A percentile compares a stretch with the other conserved stretches of the same genome.
phyloP scores from a whole-genome alignment of 1,140 invertebrate genomes.

The Calephelis virginiensis region DNA sequence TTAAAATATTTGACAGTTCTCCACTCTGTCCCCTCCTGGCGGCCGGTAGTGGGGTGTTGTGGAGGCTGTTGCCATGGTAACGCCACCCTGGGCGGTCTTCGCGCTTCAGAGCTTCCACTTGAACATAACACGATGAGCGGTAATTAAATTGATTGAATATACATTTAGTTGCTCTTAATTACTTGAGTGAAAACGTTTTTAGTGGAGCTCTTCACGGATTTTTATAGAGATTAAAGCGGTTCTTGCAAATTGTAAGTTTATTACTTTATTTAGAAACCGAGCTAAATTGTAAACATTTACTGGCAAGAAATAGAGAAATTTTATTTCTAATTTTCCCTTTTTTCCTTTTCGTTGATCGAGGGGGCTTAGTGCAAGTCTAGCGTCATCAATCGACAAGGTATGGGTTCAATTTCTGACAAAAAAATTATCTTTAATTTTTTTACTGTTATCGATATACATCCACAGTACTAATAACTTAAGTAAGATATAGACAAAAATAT shows the following conservation, averaged over 20 bases:
- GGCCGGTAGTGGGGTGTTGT: slow-evolving; percentile 35
- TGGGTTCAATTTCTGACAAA: too few relatives aligned
- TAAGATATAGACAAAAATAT: too few relatives aligned
- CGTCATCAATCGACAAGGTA: too few relatives aligned
- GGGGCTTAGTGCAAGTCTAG: too few relatives aligned
- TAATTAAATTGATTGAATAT: slow-evolving; percentile 27
- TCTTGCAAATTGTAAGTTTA: background rate
- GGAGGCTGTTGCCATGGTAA: slow-evolving; percentile 42
- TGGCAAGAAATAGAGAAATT: too few relatives aligned
- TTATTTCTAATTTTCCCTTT: too few relatives aligned
- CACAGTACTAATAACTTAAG: too few relatives aligned
- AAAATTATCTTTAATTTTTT: too few relatives aligned
- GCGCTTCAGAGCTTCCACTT: slow-evolving; percentile 25
- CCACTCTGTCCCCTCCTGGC: slow-evolving; percentile 20
- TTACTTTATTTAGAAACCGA: too few relatives aligned
- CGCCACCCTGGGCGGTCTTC: slow-evolving; percentile 28
- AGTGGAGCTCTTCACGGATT: background rate
- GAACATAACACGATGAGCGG: slow-evolving; percentile 16
- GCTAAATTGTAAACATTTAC: too few relatives aligned
- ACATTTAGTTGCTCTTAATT: slow-evolving; percentile 16
- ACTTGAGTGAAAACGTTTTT: slow-evolving; percentile 9
- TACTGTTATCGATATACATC: too few relatives aligned
- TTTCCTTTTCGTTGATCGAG: too few relatives aligned
- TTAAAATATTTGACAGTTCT: slow-evolving; percentile 17
- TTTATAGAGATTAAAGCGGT: background rate